Conservation (phyloP, 2,797 vertebrate species). For the Crocidura indochinensis region DNA sequence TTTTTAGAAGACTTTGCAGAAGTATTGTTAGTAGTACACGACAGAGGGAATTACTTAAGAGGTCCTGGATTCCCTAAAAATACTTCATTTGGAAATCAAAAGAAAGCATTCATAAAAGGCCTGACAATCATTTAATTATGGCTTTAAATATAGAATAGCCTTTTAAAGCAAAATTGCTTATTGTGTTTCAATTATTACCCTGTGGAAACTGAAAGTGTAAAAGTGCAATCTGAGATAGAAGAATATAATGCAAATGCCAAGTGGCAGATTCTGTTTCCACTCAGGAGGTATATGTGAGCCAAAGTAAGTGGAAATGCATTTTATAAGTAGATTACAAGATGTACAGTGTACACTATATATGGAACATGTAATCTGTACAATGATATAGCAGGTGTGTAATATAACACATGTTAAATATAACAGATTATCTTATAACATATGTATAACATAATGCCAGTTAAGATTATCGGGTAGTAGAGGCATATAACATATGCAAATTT, state of each 20-base stretch:
- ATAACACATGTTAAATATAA: neutral
- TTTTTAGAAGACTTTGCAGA: constrained; percentile 51
- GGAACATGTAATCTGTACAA: neutral
- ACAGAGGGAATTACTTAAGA: constrained; percentile 30
- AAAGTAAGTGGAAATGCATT: neutral
- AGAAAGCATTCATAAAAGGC: constrained; percentile 38
- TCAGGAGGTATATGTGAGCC: neutral
- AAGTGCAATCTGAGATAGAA: constrained; percentile 2
- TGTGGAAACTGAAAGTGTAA: constrained; percentile 34
- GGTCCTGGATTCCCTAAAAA: constrained; percentile 27
- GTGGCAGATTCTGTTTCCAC: neutral
- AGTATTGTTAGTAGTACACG: neutral
- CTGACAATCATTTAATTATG: constrained; percentile 18
- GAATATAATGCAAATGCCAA: constrained; percentile 9
- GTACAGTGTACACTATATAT: neutral
- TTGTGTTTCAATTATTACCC: constrained; percentile 43
- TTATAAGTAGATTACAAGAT: neutral
- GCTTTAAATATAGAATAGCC: constrained; percentile 37
- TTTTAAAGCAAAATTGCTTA: constrained; percentile 49
- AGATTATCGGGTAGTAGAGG: too few species aligned
- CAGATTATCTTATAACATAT: too few species aligned
- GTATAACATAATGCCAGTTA: too few species aligned
- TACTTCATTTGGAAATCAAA: constrained; percentile 45
- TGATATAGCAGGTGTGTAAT: neutral
- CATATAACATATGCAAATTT: too few species aligned